Conservation (phyloP, 2,888 invertebrate species). For the Pyrgus malvae region DNA sequence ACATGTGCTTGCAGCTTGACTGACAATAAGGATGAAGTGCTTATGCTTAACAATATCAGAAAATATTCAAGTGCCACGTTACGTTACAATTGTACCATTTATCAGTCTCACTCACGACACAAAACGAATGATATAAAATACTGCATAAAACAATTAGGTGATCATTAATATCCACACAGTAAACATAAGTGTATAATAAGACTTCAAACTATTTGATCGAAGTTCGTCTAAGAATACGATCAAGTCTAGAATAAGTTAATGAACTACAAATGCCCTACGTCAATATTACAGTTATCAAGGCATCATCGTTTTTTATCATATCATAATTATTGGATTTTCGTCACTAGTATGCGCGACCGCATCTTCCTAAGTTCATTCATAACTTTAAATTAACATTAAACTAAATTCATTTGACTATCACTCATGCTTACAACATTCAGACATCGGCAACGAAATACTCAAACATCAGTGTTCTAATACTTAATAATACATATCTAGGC, state of each 20-base stretch:
- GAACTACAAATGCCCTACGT: conserved; percentile 78
- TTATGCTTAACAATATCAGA: conserved; percentile 56
- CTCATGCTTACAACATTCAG: conserved; percentile 68
- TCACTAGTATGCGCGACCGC: conserved; percentile 82
- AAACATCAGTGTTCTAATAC: conserved; percentile 79
- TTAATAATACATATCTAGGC: conserved; percentile 79
- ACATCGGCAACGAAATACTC: conserved; percentile 59
- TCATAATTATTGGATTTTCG: conserved; percentile 81
- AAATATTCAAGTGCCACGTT: conserved; percentile 63
- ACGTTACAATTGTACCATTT: conserved; percentile 73
- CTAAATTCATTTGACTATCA: conserved; percentile 80
- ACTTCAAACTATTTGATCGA: conserved; percentile 73
- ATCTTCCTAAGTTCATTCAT: conserved; percentile 78
- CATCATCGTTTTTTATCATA: conserved; percentile 71
- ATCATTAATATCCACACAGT: conserved; percentile 39
- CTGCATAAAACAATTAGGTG: conserved; percentile 70
- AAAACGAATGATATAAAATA: conserved; percentile 74
- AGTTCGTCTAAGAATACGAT: conserved; percentile 66
- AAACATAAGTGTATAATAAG: conserved; percentile 53
- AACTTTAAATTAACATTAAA: conserved; percentile 76
- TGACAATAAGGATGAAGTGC: conserved; percentile 43
- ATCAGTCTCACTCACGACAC: conserved; percentile 78
- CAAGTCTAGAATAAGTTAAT: conserved; percentile 77
- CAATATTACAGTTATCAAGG: conserved; percentile 77
- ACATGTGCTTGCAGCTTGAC: conserved; percentile 1